A percentile compares a stretch with the other conserved stretches of the same genome.
These are phyloP conservation scores for Lithophane socia DNA, from an alignment of 2,888 invertebrate species.

Conservation along the genomic window DNA sequence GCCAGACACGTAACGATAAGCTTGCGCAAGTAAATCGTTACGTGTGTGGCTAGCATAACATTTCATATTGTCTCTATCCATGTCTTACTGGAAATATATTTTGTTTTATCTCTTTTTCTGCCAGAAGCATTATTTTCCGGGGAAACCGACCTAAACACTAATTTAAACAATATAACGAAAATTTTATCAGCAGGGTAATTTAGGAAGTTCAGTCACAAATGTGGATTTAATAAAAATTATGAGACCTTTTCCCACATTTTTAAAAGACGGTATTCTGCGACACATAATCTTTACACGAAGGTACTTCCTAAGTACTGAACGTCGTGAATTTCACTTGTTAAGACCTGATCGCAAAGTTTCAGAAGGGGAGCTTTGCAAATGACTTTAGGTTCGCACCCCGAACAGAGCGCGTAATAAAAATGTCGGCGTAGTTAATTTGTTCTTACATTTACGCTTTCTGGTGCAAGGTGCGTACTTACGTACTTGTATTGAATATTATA, in stretches of 20 bases:
- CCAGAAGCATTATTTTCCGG: not conserved
- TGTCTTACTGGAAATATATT: not conserved
- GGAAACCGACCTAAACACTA: not conserved
- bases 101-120: not conserved
- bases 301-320: constrained; percentile 46
- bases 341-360: constrained; percentile 55
- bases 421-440: constrained; percentile 45
- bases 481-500: constrained; percentile 2
- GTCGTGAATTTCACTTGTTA: constrained; percentile 58
- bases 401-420: constrained; percentile 51
- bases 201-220: no score
- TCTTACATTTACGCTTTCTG: constrained; percentile 8
- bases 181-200: no score
- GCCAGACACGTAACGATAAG: no score
- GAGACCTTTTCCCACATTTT: not conserved
- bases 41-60: not conserved
- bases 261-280: constrained; percentile 6
- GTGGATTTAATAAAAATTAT: not conserved
- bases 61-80: not conserved
- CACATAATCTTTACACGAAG: constrained; percentile 32
- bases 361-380: constrained; percentile 26
- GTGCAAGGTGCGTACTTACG: not conserved
- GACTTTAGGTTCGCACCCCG: constrained; percentile 23
- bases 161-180: not conserved
- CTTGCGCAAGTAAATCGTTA: no score